Percentiles rank a stretch among this genome's conserved stretches.
Evolutionary conservation across 2,888 invertebrate genomes (phyloP).

Genomic region (Litoditis marina): DNA sequence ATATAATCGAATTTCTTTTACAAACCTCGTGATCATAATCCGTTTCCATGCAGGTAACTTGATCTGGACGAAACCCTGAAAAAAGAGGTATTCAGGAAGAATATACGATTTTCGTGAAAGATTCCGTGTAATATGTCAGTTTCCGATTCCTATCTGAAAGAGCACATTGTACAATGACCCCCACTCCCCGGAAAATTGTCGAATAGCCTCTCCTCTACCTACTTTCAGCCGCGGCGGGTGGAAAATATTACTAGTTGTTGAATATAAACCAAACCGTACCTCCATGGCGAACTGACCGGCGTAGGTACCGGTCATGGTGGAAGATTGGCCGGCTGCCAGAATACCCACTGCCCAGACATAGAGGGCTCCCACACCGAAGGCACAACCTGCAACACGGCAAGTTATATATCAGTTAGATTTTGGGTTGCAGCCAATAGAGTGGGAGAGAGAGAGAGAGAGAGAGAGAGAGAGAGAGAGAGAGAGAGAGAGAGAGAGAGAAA

Average conservation of each 20-base stretch:
- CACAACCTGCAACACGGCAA: slow-evolving; percentile 49
- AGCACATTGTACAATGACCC: too few relatives aligned
- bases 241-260: too few relatives aligned
- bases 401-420: too few relatives aligned
- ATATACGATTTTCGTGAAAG: too few relatives aligned
- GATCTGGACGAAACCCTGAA: slow-evolving; percentile 76
- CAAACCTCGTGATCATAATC: slow-evolving; percentile 77
- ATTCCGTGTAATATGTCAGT: too few relatives aligned
- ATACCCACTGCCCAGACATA: slow-evolving; percentile 68
- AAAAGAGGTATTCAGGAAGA: not conserved
- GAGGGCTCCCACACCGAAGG: slow-evolving; percentile 65
- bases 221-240: too few relatives aligned
- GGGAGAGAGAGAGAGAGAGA: not conserved
- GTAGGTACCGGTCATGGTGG: slow-evolving; percentile 66
- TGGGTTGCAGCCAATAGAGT: too few relatives aligned
- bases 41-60: slow-evolving; percentile 83
- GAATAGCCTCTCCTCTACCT: too few relatives aligned
- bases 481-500: not conserved
- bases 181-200: too few relatives aligned
- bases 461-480: not conserved
- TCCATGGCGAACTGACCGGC: slow-evolving; percentile 68
- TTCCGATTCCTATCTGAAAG: too few relatives aligned
- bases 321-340: slow-evolving; percentile 66
- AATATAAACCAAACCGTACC: slow-evolving; percentile 37
- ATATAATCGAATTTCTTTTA: too few relatives aligned